Conservation (phyloP, 2,888 invertebrate genomes). For the Corbicula japonica region DNA sequence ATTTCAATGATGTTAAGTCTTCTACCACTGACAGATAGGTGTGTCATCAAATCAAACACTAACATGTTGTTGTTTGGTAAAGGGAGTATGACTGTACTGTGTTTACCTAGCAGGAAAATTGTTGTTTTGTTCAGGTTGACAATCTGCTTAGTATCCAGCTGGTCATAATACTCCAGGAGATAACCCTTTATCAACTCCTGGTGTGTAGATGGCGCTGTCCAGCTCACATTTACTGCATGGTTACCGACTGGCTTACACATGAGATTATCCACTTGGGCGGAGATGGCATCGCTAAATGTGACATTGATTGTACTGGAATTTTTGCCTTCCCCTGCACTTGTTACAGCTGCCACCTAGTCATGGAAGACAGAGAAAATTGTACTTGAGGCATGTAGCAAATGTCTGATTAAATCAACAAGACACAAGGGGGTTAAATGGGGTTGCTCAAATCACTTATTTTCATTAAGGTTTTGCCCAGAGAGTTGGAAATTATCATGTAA, state of each 20-base stretch:
- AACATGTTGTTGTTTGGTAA: too few relatives aligned
- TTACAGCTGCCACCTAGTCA: constrained; percentile 66
- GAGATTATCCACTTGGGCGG: constrained; percentile 46
- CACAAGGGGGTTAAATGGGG: too few relatives aligned
- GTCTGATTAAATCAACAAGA: too few relatives aligned
- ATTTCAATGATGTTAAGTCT: too few relatives aligned
- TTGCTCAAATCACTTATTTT: too few relatives aligned
- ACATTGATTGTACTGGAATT: constrained; percentile 26
- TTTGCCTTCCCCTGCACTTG: constrained; percentile 61
- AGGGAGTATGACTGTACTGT: too few relatives aligned
- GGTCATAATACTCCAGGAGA: constrained; percentile 51
- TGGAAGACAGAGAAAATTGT: background rate
- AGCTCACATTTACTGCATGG: constrained; percentile 51
- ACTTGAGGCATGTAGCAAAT: background rate
- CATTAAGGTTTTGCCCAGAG: too few relatives aligned
- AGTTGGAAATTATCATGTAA: too few relatives aligned
- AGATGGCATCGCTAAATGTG: constrained; percentile 53
- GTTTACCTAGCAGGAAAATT: constrained; percentile 1
- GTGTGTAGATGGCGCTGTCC: constrained; percentile 44
- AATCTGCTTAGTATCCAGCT: background rate
- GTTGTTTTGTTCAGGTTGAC: background rate
- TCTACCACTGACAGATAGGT: too few relatives aligned
- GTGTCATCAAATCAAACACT: too few relatives aligned
- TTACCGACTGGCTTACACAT: constrained; percentile 11
- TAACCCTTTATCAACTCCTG: constrained; percentile 49